Evolutionary conservation across 2,888 invertebrate genomes (phyloP).

Genomic region (Incurvaria masculella): DNA sequence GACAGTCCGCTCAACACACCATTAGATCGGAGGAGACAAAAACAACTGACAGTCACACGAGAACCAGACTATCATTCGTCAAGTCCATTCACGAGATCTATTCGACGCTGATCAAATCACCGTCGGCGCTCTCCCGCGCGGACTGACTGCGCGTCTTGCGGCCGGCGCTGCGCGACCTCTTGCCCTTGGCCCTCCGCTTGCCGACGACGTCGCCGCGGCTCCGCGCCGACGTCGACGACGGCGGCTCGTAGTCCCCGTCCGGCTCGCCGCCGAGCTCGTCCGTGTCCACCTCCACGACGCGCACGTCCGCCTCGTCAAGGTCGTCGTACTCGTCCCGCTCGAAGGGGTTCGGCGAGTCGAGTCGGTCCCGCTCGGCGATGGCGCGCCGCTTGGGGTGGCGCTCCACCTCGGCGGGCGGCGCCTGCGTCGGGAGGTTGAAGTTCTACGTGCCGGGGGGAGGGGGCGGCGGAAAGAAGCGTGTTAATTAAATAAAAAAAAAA

Average conservation of each 20-base stretch:
- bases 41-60: too few relatives aligned
- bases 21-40: too few relatives aligned
- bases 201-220: slow-evolving; percentile 40
- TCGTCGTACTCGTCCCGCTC: slow-evolving; percentile 32
- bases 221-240: slow-evolving; percentile 36
- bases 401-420: slow-evolving; percentile 9
- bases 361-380: slow-evolving; percentile 31
- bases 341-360: slow-evolving; percentile 22
- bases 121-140: slow-evolving; percentile 15
- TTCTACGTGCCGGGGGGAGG: slow-evolving; percentile 43
- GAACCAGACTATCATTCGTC: background rate
- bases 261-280: slow-evolving; percentile 29
- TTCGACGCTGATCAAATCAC: background rate
- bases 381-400: slow-evolving; percentile 20
- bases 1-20: too few relatives aligned
- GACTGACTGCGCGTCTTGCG: slow-evolving; percentile 44
- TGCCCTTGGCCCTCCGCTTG: slow-evolving; percentile 30
- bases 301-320: slow-evolving; percentile 25
- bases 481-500: slow-evolving; percentile 50
- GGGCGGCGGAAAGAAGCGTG: slow-evolving; percentile 56
- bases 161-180: slow-evolving; percentile 38
- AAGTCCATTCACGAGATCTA: slow-evolving; percentile 2
- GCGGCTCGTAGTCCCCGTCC: slow-evolving; percentile 39
- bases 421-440: slow-evolving; percentile 46
- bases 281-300: slow-evolving; percentile 32